Base-by-base conservation (phyloP, 1,140 invertebrate species). In the Sitobion miscanthi region DNA sequence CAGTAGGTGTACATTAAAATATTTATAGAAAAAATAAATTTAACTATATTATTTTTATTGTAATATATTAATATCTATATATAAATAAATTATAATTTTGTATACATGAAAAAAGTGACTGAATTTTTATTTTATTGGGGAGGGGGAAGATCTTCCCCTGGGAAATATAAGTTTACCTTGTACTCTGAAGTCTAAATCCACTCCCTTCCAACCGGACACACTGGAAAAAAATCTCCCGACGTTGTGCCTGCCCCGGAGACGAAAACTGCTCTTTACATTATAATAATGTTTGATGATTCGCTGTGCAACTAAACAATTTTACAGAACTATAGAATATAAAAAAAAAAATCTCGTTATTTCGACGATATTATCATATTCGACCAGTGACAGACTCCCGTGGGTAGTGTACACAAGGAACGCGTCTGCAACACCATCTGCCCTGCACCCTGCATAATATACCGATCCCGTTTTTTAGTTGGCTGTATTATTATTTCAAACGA, bases 311-410 rank as follows among this genome's bases (percentile, higher is more conserved):
- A 20, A 45, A 47, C 25, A 87, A n/a, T 17, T 87, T 14, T 45
- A 47, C 85, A 47, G 45, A 49, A 20, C 7, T 23, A 3, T 85
- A 45, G 38, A 45, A 20, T 49, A 45, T 45, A 87, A 47, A 87
- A 86, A 47, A 87, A 86, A 87, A 49, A 87, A 25, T n/a, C 85
- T 45, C 23, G 25, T 47, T 45, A 45, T 87, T 45, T 23, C 49
- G 85, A 87, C 45, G 14, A n/a, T 87, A 87, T 47, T 87, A 87
- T 87, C 42, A 30, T 42, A 83, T 49, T 47, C 85, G 11, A 87
- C 25, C 85, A 17, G 30, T n/a, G 30, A 17, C 62, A 77, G 45
- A 87, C 4, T 45, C 85, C 85, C 45, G 85, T 30, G 14, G 14
- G 14, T n/a, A 0, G 30, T 77, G 14, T n/a, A 5, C 4, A 45